Conservation (phyloP, 64 coral and sea anemone species). For the Dendronephthya gigantea region DNA sequence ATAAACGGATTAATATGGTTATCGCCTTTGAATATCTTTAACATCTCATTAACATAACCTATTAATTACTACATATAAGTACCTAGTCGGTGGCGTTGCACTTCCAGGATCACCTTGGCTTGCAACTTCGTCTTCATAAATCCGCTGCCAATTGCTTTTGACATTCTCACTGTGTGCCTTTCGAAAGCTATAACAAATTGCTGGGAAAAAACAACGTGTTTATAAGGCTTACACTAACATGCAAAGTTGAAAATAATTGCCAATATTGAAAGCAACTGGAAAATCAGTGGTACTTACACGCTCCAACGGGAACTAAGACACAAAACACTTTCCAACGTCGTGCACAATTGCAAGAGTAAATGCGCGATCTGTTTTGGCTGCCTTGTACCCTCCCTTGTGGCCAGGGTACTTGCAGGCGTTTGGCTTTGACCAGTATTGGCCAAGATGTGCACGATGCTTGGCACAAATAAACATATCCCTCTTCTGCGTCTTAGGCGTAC, state of each 20-base stretch:
- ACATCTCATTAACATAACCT: no score
- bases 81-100: not conserved
- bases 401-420: slow-evolving; percentile 43
- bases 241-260: not conserved
- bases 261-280: not conserved
- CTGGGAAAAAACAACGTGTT: not conserved
- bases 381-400: slow-evolving; percentile 35
- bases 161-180: slow-evolving; percentile 16
- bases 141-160: slow-evolving; percentile 7
- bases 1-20: no score
- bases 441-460: slow-evolving; percentile 33
- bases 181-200: slow-evolving; percentile 30
- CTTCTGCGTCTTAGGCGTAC: slow-evolving; percentile 18
- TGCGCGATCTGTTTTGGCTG: slow-evolving; percentile 37
- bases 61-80: not conserved
- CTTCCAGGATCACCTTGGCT: not conserved
- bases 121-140: not conserved
- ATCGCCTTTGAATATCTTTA: no score
- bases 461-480: slow-evolving; percentile 36
- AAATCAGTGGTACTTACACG: slow-evolving; percentile 32
- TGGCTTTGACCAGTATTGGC: slow-evolving; percentile 38
- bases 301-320: slow-evolving; percentile 49
- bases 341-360: slow-evolving; percentile 23
- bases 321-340: slow-evolving; percentile 35
- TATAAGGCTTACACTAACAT: not conserved